These are phyloP conservation scores for Drosophila aff. DNA, from an alignment of 1,140 invertebrate species.

Conservation along the genomic window DNA sequence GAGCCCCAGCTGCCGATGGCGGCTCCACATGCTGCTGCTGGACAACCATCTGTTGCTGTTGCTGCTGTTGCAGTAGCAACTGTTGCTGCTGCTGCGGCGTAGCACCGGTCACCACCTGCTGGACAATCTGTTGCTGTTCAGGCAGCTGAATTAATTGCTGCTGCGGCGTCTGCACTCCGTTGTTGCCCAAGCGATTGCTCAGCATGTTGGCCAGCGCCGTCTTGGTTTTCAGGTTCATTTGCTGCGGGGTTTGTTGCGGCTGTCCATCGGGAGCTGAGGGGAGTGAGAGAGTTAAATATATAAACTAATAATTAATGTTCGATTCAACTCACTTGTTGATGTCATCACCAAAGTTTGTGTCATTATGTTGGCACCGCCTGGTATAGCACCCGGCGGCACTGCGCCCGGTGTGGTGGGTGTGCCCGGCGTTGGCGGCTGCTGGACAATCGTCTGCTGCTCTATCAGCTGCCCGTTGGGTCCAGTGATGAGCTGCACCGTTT, in stretches of 20 bases:
- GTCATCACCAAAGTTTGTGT: slow-evolving; percentile 86
- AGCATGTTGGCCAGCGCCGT: slow-evolving; percentile 97
- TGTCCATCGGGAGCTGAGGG: slow-evolving; percentile 68
- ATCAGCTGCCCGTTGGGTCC: slow-evolving; percentile 77
- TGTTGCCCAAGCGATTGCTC: slow-evolving; percentile 92
- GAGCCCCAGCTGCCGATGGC: slow-evolving; percentile 90
- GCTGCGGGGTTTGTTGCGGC: slow-evolving; percentile 77
- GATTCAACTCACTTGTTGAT: slow-evolving; percentile 84
- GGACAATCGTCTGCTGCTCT: slow-evolving; percentile 86
- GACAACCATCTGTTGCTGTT: slow-evolving; percentile 71
- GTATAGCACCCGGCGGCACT: slow-evolving; percentile 19
- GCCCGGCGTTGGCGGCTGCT: slow-evolving; percentile 82
- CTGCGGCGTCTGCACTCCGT: slow-evolving; percentile 81
- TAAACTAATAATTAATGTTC: too few species aligned
- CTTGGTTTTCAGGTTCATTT: slow-evolving; percentile 95
- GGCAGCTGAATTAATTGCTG: slow-evolving; percentile 86
- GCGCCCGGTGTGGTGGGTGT: slow-evolving; percentile 62
- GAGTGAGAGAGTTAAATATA: too few species aligned
- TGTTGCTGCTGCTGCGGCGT: slow-evolving; percentile 68
- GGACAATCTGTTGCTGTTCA: slow-evolving; percentile 73
- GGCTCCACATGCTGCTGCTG: slow-evolving; percentile 85
- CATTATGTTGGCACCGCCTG: slow-evolving; percentile 59
- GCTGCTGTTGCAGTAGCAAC: slow-evolving; percentile 48
- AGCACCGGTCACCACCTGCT: slow-evolving; percentile 68
- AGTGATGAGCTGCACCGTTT: slow-evolving; percentile 86